Conservation (phyloP, 2,113 vertebrate species). For the Cololabis saira region DNA sequence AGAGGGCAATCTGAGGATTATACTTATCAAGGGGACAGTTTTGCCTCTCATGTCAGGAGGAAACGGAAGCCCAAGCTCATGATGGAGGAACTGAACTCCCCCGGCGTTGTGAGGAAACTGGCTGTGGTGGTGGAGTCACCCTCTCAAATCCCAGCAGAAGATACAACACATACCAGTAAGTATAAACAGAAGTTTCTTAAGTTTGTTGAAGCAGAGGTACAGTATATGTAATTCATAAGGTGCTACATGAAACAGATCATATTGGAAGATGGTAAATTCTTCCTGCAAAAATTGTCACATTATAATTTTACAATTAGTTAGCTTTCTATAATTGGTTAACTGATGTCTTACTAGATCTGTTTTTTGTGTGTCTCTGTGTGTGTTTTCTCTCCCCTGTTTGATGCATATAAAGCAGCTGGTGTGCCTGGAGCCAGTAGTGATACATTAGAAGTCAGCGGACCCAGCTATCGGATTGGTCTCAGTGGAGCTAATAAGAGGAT, state of each 20-base stretch:
- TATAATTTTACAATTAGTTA: too few relatives aligned
- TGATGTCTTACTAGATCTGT: too few relatives aligned
- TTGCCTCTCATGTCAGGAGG: conserved; percentile 49
- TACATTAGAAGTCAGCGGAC: conserved; percentile 46
- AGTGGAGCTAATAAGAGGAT: conserved; percentile 89
- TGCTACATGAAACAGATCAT: too few relatives aligned
- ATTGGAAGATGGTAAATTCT: too few relatives aligned
- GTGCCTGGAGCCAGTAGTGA: conserved; percentile 18
- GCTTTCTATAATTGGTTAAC: too few relatives aligned
- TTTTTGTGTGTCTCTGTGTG: too few relatives aligned
- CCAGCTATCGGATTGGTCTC: conserved; percentile 73
- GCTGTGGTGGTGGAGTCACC: conserved; percentile 51
- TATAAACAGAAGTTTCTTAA: background rate
- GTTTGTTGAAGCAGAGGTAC: too few relatives aligned
- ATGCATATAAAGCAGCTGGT: conserved; percentile 28
- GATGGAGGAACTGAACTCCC: conserved; percentile 80
- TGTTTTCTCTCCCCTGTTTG: background rate
- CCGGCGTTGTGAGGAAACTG: conserved; percentile 82
- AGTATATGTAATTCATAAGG: too few relatives aligned
- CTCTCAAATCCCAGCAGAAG: background rate
- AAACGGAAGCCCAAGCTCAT: conserved; percentile 74
- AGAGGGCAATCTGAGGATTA: conserved; percentile 37
- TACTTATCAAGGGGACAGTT: background rate
- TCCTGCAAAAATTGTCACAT: too few relatives aligned
- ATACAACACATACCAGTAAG: conserved; percentile 45